Evolutionary conservation across 1,140 invertebrate species (phyloP).

Genomic region (Rhagoletis zephyria): DNA sequence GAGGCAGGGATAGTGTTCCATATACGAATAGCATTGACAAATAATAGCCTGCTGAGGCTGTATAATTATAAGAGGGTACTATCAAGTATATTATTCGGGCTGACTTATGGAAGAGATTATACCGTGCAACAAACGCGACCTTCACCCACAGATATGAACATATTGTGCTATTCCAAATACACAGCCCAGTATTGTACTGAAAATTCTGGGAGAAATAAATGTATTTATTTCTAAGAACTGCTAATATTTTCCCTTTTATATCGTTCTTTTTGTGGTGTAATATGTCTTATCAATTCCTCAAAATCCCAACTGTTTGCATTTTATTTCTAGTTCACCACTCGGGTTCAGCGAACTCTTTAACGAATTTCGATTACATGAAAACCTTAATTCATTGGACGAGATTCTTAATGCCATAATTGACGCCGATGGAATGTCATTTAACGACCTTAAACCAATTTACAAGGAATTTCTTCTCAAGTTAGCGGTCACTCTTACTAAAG

Average conservation of each 20-base stretch:
- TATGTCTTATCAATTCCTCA: slow-evolving; percentile 66
- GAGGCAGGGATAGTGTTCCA: too few relatives aligned
- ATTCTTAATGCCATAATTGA: slow-evolving; percentile 90
- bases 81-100: too few relatives aligned
- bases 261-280: slow-evolving; percentile 62
- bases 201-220: too few relatives aligned
- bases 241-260: slow-evolving; percentile 55
- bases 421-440: slow-evolving; percentile 92
- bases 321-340: slow-evolving; percentile 80
- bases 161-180: too few relatives aligned
- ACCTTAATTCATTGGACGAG: slow-evolving; percentile 88
- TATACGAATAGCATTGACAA: too few relatives aligned
- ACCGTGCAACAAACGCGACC: too few relatives aligned
- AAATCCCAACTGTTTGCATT: slow-evolving; percentile 63
- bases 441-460: slow-evolving; percentile 90
- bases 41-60: too few relatives aligned
- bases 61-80: too few relatives aligned
- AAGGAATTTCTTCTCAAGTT: slow-evolving; percentile 90
- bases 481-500: slow-evolving; percentile 88
- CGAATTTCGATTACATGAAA: slow-evolving; percentile 87
- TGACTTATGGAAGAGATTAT: too few relatives aligned
- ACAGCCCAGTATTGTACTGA: too few relatives aligned
- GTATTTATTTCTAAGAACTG: too few relatives aligned
- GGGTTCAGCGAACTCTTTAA: slow-evolving; percentile 88
- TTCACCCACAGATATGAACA: too few relatives aligned